phyloP scores from a whole-genome alignment of 2,113 vertebrate genomes.

The Campylomormyrus tamandua region DNA sequence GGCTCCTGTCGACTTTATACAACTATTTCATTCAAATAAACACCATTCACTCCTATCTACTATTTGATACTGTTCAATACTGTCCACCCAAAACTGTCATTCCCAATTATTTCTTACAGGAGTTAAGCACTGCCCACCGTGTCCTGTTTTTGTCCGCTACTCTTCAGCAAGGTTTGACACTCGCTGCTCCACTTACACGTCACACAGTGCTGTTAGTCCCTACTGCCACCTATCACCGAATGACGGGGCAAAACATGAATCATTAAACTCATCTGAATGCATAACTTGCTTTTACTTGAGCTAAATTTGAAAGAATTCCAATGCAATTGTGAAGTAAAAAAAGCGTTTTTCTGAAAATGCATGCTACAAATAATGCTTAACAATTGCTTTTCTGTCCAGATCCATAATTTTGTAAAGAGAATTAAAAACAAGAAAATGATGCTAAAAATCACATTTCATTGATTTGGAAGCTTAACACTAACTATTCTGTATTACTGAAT shows the following conservation, averaged over 20 bases:
- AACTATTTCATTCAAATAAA: neutral
- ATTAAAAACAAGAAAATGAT: neutral
- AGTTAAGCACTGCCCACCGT: neutral
- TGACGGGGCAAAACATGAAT: neutral
- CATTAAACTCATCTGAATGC: neutral
- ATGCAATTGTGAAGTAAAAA: neutral
- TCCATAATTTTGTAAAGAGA: neutral
- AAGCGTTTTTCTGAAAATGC: neutral
- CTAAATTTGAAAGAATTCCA: neutral
- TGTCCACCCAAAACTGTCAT: neutral
- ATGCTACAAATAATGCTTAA: neutral
- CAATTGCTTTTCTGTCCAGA: neutral
- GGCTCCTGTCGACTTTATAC: neutral
- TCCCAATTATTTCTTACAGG: neutral
- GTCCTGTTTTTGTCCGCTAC: neutral
- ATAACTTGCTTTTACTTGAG: neutral
- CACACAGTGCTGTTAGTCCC: neutral
- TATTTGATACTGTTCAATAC: neutral
- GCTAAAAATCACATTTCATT: neutral
- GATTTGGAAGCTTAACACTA: neutral
- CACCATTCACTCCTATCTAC: neutral
- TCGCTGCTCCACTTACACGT: neutral
- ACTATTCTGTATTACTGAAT: neutral
- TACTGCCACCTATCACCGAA: neutral
- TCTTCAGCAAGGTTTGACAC: neutral